These are phyloP conservation scores for Maylandia zebra DNA, from an alignment of 2,113 vertebrate species.

Conservation along the genomic window DNA sequence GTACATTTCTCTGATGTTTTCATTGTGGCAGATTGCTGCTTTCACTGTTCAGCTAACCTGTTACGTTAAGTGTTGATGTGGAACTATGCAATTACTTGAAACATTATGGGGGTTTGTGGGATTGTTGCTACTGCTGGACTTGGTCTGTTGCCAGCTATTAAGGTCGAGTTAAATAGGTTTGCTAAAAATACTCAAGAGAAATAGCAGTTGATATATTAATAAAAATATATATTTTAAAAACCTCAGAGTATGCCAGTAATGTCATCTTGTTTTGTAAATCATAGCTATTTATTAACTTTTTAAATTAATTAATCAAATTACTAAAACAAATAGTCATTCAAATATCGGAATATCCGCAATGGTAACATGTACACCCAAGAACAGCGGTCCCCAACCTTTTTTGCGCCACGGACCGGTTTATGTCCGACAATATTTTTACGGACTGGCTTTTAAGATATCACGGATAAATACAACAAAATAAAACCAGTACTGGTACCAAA, in stretches of 20 bases:
- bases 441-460: not conserved
- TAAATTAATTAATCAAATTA: not conserved
- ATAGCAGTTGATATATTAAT: not conserved
- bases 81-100: not conserved
- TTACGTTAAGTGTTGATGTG: not conserved
- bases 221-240: not conserved
- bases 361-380: not conserved
- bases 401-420: rapidly evolving
- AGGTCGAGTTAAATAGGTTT: not conserved
- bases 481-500: not conserved
- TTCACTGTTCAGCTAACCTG: not conserved
- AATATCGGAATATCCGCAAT: not conserved
- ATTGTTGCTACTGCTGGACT: not conserved
- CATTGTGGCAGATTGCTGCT: not conserved
- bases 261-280: not conserved
- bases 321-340: not conserved
- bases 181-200: not conserved
- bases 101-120: not conserved
- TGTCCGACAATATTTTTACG: not conserved
- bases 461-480: not conserved
- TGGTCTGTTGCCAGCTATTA: not conserved
- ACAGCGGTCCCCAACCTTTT: not conserved
- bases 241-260: not conserved
- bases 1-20: not conserved
- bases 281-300: not conserved